These are phyloP conservation scores for Cinara cedri DNA, from an alignment of 2,888 invertebrate species.

Conservation along the genomic window DNA sequence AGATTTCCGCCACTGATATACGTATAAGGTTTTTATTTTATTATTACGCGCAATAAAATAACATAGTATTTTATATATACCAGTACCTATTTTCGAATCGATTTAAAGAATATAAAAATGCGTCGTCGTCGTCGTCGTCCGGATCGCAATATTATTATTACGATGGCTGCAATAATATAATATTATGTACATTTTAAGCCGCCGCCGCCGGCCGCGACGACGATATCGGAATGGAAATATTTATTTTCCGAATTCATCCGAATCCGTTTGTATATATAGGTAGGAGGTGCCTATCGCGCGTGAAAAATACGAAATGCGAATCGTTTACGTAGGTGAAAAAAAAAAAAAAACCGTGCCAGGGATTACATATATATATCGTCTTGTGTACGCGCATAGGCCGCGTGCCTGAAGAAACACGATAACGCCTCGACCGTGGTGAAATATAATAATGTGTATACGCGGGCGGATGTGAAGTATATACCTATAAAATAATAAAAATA, in stretches of 20 bases:
- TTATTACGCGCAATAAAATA: not conserved
- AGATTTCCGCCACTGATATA: too few species aligned
- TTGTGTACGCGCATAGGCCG: not conserved
- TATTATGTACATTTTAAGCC: not conserved
- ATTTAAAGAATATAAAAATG: slow-evolving; percentile 23
- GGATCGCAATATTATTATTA: not conserved
- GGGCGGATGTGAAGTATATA: slow-evolving; percentile 9
- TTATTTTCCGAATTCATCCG: slow-evolving; percentile 20
- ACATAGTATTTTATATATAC: too few species aligned
- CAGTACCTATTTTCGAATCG: not conserved
- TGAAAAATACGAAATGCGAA: not conserved
- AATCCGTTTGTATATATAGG: slow-evolving; percentile 9
- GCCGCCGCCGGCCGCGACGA: not conserved
- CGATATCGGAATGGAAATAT: slow-evolving; percentile 8
- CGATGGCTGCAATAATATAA: too few species aligned
- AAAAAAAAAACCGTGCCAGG: slow-evolving; percentile 25
- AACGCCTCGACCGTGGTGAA: slow-evolving; percentile 19
- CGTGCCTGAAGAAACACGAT: slow-evolving; percentile 50
- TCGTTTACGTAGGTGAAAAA: not conserved
- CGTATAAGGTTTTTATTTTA: too few species aligned
- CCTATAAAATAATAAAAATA: not conserved
- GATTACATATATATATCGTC: not conserved
- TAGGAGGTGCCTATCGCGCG: not conserved
- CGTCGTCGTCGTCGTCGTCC: not conserved
- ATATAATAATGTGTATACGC: slow-evolving; percentile 30